Conservation (phyloP, 2,888 invertebrate species). For the Cataglyphis altisquamis region DNA sequence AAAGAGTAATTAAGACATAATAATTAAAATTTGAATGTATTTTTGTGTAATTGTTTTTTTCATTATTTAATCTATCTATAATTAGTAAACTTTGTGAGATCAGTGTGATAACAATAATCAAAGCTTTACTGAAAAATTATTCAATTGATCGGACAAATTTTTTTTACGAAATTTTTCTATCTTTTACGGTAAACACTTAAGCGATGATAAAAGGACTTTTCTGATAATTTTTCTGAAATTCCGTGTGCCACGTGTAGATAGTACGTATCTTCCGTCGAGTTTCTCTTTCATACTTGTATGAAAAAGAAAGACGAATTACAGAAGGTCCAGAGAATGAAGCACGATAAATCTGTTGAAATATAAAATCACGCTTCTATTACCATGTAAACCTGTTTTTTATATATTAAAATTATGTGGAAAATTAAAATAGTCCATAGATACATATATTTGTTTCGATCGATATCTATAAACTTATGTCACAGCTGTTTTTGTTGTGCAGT, state of each 20-base stretch:
- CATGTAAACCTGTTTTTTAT: neutral
- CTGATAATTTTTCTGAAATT: conserved; percentile 66
- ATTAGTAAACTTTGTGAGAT: neutral
- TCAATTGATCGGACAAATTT: neutral
- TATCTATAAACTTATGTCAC: neutral
- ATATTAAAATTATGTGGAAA: neutral
- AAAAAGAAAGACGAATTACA: neutral
- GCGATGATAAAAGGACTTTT: conserved; percentile 58
- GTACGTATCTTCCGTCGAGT: conserved; percentile 35
- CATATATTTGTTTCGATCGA: neutral
- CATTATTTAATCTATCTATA: neutral
- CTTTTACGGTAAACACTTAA: conserved; percentile 62
- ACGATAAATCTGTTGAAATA: conserved; percentile 54
- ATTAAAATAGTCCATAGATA: neutral
- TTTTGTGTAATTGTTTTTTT: neutral
- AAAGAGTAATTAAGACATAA: neutral
- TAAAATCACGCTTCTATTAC: neutral
- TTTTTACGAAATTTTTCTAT: conserved; percentile 47
- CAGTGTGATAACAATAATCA: neutral
- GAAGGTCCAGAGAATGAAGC: neutral
- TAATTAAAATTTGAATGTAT: neutral
- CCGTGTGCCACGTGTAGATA: conserved; percentile 30
- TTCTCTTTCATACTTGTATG: neutral
- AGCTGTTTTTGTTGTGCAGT: neutral
- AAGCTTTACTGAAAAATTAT: neutral